These are phyloP conservation scores for Camelus dromedarius DNA, from an alignment of 2,113 vertebrate genomes.

Conservation along the genomic window DNA sequence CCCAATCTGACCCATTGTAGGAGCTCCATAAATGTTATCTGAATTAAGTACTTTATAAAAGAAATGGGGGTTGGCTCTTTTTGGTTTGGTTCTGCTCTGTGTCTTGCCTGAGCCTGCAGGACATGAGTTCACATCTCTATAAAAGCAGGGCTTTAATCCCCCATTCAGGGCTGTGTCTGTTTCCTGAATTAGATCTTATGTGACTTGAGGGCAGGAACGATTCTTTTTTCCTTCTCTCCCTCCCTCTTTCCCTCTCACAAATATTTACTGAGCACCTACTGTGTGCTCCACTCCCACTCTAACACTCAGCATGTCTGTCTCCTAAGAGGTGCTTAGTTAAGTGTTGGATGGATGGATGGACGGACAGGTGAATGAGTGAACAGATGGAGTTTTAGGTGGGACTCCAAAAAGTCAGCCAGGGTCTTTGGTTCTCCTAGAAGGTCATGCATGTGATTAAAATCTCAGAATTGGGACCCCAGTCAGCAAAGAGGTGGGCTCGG, in stretches of 20 bases:
- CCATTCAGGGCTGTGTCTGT: not conserved
- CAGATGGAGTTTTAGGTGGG: not conserved
- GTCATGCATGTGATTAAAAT: not conserved
- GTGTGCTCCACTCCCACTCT: not conserved
- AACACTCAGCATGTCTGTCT: not conserved
- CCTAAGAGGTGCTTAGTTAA: not conserved
- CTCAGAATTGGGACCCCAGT: not conserved
- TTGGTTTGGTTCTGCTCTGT: not conserved
- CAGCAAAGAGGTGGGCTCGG: not conserved
- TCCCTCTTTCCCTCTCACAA: not conserved
- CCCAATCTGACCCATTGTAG: not conserved
- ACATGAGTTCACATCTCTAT: not conserved
- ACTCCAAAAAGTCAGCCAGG: not conserved
- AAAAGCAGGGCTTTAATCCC: not conserved
- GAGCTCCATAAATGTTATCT: not conserved
- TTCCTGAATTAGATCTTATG: not conserved
- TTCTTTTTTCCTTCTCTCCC: not conserved
- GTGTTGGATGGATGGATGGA: not conserved
- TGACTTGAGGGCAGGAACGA: not conserved
- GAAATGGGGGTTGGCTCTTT: not conserved
- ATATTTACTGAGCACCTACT: not conserved
- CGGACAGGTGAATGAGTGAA: not conserved
- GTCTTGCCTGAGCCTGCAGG: not conserved
- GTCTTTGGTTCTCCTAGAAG: not conserved
- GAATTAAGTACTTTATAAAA: not conserved